These are phyloP conservation scores for Rhabdophis nuchalis DNA, from an alignment of 2,797 vertebrate species.

Conservation along the genomic window DNA sequence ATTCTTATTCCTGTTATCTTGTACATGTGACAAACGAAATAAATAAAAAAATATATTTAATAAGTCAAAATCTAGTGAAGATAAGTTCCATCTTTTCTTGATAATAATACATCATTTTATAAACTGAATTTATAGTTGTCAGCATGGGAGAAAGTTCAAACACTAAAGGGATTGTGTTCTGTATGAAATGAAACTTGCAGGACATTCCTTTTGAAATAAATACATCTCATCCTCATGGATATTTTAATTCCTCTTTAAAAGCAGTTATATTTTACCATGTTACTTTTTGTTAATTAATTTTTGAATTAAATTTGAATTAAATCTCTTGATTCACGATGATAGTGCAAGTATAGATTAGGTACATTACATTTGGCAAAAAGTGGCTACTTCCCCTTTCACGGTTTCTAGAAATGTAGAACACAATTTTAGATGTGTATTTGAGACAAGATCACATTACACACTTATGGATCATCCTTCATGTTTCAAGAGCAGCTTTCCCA, in stretches of 20 bases:
- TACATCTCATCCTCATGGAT: background rate
- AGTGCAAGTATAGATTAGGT: background rate
- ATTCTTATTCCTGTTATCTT: no score
- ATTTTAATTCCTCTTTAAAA: background rate
- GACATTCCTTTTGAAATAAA: background rate
- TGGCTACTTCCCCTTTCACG: background rate
- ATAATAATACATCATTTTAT: background rate
- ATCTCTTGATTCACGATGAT: background rate
- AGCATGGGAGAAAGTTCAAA: background rate
- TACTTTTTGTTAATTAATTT: background rate
- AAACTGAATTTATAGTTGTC: background rate
- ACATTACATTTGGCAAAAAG: background rate
- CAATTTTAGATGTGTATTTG: background rate
- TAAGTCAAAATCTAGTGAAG: background rate
- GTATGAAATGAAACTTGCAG: background rate
- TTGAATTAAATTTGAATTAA: background rate
- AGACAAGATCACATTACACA: background rate
- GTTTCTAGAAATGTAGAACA: background rate
- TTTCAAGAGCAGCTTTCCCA: background rate
- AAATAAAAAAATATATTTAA: no score
- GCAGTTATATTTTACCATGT: background rate
- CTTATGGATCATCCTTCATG: background rate
- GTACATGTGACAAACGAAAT: no score
- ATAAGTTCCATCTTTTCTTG: background rate
- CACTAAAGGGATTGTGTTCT: background rate